Conservation (phyloP, 2,797 vertebrate species). For the Pterois miles region DNA sequence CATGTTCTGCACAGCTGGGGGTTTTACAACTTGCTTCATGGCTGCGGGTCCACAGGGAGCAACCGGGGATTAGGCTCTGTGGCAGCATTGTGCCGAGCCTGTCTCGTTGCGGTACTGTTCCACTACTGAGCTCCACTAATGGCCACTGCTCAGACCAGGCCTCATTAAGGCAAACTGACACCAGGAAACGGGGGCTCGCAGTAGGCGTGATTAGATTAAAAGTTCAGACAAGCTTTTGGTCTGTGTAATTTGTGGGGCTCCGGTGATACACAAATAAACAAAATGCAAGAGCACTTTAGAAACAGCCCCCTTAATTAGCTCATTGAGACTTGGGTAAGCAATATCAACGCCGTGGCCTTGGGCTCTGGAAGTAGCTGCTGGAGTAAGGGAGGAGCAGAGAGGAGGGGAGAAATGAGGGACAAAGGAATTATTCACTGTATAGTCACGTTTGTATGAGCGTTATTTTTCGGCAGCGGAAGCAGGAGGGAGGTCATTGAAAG, state of each 20-base stretch:
- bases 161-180: constrained; percentile 81
- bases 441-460: constrained; percentile 38
- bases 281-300: constrained; percentile 73
- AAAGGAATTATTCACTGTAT: constrained; percentile 35
- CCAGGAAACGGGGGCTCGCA: constrained; percentile 62
- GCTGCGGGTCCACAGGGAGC: constrained; percentile 65
- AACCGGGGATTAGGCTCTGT: constrained; percentile 68
- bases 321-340: constrained; percentile 72
- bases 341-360: constrained; percentile 58
- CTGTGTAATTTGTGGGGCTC: constrained; percentile 75
- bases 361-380: constrained; percentile 54
- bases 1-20: constrained; percentile 68
- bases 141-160: constrained; percentile 71
- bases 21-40: constrained; percentile 60
- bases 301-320: constrained; percentile 81
- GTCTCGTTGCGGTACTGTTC: constrained; percentile 64
- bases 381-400: constrained; percentile 8
- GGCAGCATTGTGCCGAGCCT: constrained; percentile 59
- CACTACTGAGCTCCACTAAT: constrained; percentile 79
- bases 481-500: constrained; percentile 53
- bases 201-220: constrained; percentile 79
- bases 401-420: constrained; percentile 25
- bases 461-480: constrained; percentile 32
- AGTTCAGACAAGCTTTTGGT: constrained; percentile 81
- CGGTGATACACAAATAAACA: constrained; percentile 79